Percentiles rank a stretch among this genome's conserved stretches.
These are phyloP conservation scores for Hippolais icterina DNA, from an alignment of 2,113 vertebrate genomes.

Conservation along the genomic window DNA sequence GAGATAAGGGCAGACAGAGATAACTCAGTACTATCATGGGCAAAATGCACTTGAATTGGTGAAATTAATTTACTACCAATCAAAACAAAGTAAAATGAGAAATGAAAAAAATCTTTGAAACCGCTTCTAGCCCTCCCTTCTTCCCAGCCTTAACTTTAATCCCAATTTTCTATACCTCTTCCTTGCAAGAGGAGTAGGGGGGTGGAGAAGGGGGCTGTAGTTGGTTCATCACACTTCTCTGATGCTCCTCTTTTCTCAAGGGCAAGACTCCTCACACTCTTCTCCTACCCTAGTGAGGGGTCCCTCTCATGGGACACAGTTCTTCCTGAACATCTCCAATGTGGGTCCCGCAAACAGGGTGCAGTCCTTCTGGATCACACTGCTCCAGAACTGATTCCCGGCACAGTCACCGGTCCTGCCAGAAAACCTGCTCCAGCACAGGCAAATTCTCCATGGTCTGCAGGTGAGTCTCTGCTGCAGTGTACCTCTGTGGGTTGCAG, in stretches of 20 bases:
- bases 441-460: neutral
- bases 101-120: neutral
- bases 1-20: neutral
- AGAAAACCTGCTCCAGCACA: neutral
- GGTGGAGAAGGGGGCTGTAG: neutral
- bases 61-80: neutral
- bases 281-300: neutral
- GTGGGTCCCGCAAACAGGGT: neutral
- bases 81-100: neutral
- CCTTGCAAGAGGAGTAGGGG: accelerated
- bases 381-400: neutral
- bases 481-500: neutral
- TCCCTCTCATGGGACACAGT: neutral
- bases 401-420: neutral
- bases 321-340: neutral
- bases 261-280: neutral
- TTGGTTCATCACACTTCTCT: neutral
- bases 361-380: neutral
- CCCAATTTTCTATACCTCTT: neutral
- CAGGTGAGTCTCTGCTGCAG: neutral
- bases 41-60: neutral
- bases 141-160: neutral
- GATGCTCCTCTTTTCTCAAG: neutral
- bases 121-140: neutral
- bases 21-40: neutral